phyloP scores from a whole-genome alignment of 2,888 invertebrate genomes.

The Laspeyria flexula region DNA sequence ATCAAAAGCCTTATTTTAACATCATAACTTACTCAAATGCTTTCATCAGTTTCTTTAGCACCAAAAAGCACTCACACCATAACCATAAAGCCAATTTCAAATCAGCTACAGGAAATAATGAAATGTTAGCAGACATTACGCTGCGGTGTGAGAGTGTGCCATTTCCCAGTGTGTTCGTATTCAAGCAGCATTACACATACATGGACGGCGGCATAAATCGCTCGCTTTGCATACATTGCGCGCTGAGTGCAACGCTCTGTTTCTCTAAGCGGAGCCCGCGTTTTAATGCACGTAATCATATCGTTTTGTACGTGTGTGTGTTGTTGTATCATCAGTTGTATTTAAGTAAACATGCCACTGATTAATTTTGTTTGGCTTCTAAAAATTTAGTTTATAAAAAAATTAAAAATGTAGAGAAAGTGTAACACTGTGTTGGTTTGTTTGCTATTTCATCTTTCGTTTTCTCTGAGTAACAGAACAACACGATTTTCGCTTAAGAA shows the following conservation, averaged over 20 bases:
- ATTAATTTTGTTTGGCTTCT: conserved; percentile 13
- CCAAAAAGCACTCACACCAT: neutral
- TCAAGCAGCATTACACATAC: conserved; percentile 63
- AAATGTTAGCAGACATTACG: neutral
- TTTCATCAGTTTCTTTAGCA: too few species aligned
- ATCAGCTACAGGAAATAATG: neutral
- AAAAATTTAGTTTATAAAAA: too few species aligned
- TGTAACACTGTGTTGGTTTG: too few species aligned
- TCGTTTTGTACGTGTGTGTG: conserved; percentile 15
- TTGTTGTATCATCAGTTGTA: conserved; percentile 24
- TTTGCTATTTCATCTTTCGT: too few species aligned
- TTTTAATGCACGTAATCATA: conserved; percentile 45
- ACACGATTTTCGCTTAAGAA: too few species aligned
- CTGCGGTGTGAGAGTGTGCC: conserved; percentile 47
- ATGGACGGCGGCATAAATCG: conserved; percentile 64
- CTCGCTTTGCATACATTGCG: conserved; percentile 63
- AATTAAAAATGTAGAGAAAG: too few species aligned
- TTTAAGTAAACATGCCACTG: conserved; percentile 5
- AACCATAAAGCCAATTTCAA: neutral
- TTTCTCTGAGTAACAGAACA: too few species aligned
- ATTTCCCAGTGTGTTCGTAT: conserved; percentile 50
- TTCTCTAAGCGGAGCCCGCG: conserved; percentile 21
- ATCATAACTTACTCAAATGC: too few species aligned
- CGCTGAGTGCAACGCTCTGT: conserved; percentile 36
- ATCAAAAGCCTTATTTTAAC: too few species aligned